Evolutionary conservation across 1,140 invertebrate species (phyloP).

Genomic region (Macrotrachela quadricornifera): DNA sequence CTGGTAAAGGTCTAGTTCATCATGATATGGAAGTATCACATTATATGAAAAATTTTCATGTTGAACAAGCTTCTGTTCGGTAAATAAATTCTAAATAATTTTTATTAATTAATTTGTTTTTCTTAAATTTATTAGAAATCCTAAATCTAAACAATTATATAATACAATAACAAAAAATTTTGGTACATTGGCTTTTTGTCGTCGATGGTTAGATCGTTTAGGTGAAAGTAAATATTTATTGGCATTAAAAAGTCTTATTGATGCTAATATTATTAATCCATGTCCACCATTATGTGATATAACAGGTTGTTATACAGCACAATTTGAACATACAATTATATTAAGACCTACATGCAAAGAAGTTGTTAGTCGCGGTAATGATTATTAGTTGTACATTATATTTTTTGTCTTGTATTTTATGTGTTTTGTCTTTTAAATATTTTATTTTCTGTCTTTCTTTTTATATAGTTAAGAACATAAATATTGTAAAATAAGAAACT

Average conservation of each 20-base stretch:
- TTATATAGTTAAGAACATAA: too few relatives aligned
- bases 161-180: conserved; percentile 94
- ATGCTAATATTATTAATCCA: conserved; percentile 61
- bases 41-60: conserved; percentile 98
- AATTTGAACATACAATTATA: conserved; percentile 95
- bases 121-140: conserved; percentile 43
- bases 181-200: conserved; percentile 89
- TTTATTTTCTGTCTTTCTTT: too few relatives aligned
- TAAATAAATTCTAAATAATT: conserved; percentile 11
- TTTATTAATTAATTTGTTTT: conserved; percentile 1
- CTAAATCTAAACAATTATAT: conserved; percentile 72
- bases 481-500: too few relatives aligned
- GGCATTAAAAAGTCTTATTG: conserved; percentile 91
- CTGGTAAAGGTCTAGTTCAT: conserved; percentile 80
- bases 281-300: conserved; percentile 94
- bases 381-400: conserved; percentile 49
- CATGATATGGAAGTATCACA: conserved; percentile 98
- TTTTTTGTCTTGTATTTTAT: neutral
- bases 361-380: conserved; percentile 76
- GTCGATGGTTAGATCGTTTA: conserved; percentile 86
- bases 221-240: conserved; percentile 93
- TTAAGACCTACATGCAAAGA: conserved; percentile 94
- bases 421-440: too few relatives aligned
- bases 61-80: conserved; percentile 61
- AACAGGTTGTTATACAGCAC: conserved; percentile 93